Conservation (phyloP, 2,113 vertebrate genomes). For the Megaleporinus macrocephalus region DNA sequence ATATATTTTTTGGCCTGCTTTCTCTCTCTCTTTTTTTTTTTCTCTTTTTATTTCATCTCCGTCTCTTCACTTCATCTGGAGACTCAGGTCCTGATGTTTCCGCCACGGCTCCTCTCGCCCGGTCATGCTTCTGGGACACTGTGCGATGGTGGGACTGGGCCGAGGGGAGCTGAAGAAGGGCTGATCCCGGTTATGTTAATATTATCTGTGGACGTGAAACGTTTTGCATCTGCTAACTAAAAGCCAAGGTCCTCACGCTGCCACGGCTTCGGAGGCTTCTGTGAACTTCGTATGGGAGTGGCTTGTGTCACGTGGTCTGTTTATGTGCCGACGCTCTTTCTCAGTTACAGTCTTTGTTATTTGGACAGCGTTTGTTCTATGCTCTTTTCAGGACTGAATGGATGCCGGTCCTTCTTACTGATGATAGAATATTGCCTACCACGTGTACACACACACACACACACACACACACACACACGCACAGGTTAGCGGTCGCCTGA, state of each 20-base stretch:
- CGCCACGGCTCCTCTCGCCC: constrained; percentile 16
- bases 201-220: background rate
- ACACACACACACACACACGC: too few relatives aligned
- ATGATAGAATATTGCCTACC: background rate
- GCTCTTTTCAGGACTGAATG: constrained; percentile 11
- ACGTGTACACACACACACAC: background rate
- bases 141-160: background rate
- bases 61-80: background rate
- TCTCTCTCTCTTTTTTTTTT: background rate
- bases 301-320: constrained; percentile 23
- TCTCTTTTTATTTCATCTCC: too few relatives aligned
- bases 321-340: constrained; percentile 28
- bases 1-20: constrained; percentile 31
- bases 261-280: constrained; percentile 1
- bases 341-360: background rate
- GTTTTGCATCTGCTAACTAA: background rate
- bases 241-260: background rate
- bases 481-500: constrained; percentile 17
- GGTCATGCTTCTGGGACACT: constrained; percentile 8
- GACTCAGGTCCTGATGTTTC: constrained; percentile 30
- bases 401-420: background rate
- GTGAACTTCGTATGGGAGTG: constrained; percentile 14
- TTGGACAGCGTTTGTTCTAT: background rate
- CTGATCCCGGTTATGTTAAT: background rate
- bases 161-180: background rate